Percentiles rank a stretch among this genome's conserved stretches.
Evolutionary conservation across 2,113 vertebrate species (phyloP).

Genomic region (Ia io): DNA sequence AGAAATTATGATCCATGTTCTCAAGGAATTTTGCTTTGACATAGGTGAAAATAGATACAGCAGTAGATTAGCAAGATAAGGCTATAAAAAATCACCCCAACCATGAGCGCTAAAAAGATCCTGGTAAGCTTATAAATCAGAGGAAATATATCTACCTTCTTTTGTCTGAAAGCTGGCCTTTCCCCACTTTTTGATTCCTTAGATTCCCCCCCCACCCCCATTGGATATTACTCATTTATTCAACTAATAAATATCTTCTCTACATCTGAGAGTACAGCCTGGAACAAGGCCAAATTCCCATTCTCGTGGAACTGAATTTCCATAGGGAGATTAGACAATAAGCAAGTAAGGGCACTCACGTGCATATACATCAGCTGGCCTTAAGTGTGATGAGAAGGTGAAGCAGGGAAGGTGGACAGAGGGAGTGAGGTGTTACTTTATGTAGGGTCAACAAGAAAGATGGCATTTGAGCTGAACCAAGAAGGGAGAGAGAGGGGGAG

Average conservation of each 20-base stretch:
- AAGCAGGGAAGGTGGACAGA: background rate
- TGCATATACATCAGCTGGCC: too few species aligned
- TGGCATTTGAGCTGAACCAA: background rate
- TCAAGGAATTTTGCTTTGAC: background rate
- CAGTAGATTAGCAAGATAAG: background rate
- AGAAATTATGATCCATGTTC: background rate
- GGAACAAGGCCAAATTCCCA: background rate
- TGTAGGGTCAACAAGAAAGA: too few species aligned
- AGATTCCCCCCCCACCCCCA: background rate
- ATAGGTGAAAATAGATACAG: background rate
- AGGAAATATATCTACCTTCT: background rate
- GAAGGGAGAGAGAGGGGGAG: background rate
- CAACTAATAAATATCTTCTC: background rate
- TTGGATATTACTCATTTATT: background rate
- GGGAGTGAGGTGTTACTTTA: background rate
- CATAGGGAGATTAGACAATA: background rate
- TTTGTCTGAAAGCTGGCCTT: slow-evolving; percentile 3
- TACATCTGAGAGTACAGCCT: background rate
- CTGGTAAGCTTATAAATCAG: background rate
- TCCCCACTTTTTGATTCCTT: background rate
- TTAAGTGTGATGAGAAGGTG: background rate
- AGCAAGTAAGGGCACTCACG: background rate
- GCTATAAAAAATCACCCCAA: background rate
- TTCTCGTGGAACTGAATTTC: background rate
- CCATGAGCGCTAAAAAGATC: background rate